Evolutionary conservation across 2,888 invertebrate genomes (phyloP).

Genomic region (Scaptomyza tumidula): DNA sequence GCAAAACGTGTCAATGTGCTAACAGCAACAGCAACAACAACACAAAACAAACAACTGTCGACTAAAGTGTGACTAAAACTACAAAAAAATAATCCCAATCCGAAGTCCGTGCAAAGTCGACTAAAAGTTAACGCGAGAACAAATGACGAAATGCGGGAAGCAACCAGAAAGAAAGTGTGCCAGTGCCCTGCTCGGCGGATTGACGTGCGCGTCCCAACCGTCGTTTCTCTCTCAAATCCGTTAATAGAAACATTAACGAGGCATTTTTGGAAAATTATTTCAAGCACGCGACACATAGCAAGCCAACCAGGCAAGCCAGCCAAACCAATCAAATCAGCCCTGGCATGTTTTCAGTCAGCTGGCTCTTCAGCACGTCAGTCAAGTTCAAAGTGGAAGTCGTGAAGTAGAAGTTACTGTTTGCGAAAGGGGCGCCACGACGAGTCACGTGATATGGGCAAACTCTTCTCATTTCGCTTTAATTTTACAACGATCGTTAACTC

Average conservation of each 20-base stretch:
- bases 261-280: conserved; percentile 79
- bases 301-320: background rate
- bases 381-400: conserved; percentile 72
- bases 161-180: conserved; percentile 26
- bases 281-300: conserved; percentile 74
- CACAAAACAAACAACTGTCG: conserved; percentile 46
- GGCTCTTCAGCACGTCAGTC: conserved; percentile 72
- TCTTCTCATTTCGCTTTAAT: conserved; percentile 72
- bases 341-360: conserved; percentile 48
- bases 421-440: conserved; percentile 1
- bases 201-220: conserved; percentile 50
- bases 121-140: conserved; percentile 11
- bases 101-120: conserved; percentile 42
- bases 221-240: conserved; percentile 72
- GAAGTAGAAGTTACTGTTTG: conserved; percentile 40
- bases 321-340: conserved; percentile 16
- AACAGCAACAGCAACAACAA: conserved; percentile 52
- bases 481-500: conserved; percentile 82
- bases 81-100: conserved; percentile 28
- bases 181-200: conserved; percentile 47
- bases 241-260: conserved; percentile 83
- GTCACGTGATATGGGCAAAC: conserved; percentile 51
- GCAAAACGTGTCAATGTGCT: conserved; percentile 82
- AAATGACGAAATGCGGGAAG: background rate
- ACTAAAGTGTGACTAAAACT: conserved; percentile 57